phyloP scores from a whole-genome alignment of 2,888 invertebrate species.

The Brachyptera risi region DNA sequence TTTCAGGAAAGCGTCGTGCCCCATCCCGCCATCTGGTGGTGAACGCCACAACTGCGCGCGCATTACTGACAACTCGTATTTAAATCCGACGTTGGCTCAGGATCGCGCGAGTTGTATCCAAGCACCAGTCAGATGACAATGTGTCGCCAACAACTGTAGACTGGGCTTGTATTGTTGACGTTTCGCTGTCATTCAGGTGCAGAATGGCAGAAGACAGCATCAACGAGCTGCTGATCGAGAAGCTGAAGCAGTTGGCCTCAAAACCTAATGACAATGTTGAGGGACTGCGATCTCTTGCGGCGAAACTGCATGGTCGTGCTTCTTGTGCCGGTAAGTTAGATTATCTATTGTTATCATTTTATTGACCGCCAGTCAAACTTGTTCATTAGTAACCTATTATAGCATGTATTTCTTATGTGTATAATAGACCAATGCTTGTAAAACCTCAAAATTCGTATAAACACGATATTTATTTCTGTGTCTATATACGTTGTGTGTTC shows the following conservation, averaged over 20 bases:
- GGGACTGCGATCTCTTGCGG: slow-evolving; percentile 40
- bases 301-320: slow-evolving; percentile 44
- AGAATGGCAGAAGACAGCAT: slow-evolving; percentile 25
- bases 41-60: background rate
- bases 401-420: no score
- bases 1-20: no score
- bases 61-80: slow-evolving; percentile 4
- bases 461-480: no score
- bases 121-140: background rate
- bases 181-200: background rate
- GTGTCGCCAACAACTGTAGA: background rate
- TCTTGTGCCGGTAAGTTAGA: slow-evolving; percentile 43
- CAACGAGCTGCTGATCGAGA: slow-evolving; percentile 26
- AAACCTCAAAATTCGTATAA: no score
- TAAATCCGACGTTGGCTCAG: slow-evolving; percentile 19
- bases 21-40: slow-evolving; percentile 19
- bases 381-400: no score
- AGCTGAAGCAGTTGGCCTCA: slow-evolving; percentile 23
- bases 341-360: background rate
- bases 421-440: no score
- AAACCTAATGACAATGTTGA: slow-evolving; percentile 38
- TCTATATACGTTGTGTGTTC: no score
- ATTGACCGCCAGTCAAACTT: no score
- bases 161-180: background rate
- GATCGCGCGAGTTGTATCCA: slow-evolving; percentile 3